phyloP scores from a whole-genome alignment of 1,140 invertebrate species.

The Trichonephila clavipes region DNA sequence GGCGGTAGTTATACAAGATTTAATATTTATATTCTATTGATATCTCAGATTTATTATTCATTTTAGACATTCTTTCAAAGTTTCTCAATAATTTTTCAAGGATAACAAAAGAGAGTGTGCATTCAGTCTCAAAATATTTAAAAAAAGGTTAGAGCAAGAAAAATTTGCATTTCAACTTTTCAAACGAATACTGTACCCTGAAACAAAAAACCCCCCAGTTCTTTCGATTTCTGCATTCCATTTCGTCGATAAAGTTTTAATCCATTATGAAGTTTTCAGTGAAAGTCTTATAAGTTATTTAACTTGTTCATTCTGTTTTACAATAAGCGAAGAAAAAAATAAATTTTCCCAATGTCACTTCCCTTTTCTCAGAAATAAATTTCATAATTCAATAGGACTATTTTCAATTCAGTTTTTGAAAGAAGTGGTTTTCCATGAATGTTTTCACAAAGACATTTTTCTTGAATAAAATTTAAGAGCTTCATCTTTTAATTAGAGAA shows the following conservation, averaged over 20 bases:
- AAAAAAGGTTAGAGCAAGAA: neutral
- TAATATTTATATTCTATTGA: too few relatives aligned
- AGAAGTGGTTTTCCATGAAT: too few relatives aligned
- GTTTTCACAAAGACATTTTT: too few relatives aligned
- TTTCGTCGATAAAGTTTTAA: neutral
- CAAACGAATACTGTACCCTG: neutral
- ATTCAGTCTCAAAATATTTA: too few relatives aligned
- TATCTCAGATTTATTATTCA: too few relatives aligned
- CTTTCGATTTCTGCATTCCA: neutral
- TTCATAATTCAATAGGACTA: neutral
- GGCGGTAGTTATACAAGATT: too few relatives aligned
- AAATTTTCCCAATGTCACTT: neutral
- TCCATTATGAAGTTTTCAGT: neutral
- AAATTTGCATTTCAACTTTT: neutral
- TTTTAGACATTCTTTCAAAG: too few relatives aligned
- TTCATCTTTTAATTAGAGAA: too few relatives aligned
- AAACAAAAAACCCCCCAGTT: neutral
- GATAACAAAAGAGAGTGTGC: too few relatives aligned
- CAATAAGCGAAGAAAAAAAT: neutral
- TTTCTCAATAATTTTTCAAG: too few relatives aligned
- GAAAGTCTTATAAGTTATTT: neutral
- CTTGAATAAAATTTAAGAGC: too few relatives aligned
- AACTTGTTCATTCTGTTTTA: neutral
- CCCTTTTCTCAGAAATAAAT: neutral
- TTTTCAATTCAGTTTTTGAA: neutral